phyloP scores from a whole-genome alignment of 2,113 vertebrate genomes.

The Sapajus apella region DNA sequence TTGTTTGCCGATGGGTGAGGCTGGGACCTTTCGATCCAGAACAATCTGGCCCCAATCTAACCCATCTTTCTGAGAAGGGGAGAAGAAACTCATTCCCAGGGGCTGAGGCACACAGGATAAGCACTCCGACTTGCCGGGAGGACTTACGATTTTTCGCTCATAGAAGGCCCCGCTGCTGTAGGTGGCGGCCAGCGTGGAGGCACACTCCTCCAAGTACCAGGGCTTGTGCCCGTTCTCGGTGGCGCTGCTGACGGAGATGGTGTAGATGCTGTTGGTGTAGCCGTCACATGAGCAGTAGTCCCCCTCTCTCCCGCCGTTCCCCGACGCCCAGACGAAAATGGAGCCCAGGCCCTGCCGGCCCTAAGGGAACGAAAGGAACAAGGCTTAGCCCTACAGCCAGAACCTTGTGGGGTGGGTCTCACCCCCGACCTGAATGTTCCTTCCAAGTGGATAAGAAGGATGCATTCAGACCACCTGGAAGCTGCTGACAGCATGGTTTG shows the following conservation, averaged over 20 bases:
- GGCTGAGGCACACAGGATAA: fast-evolving
- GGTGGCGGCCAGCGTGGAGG: slow-evolving; percentile 93
- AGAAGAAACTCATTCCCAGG: background rate
- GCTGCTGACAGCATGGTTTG: background rate
- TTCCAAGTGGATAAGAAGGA: background rate
- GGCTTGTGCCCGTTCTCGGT: slow-evolving; percentile 89
- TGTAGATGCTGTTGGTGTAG: slow-evolving; percentile 97
- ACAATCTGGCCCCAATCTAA: background rate
- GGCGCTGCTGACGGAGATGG: slow-evolving; percentile 93
- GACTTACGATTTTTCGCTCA: slow-evolving; percentile 90
- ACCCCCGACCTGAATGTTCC: fast-evolving
- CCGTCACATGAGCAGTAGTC: slow-evolving; percentile 97
- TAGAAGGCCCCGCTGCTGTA: slow-evolving; percentile 92
- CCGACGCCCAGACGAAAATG: slow-evolving; percentile 94
- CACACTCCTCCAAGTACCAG: slow-evolving; percentile 93
- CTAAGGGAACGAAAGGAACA: slow-evolving; percentile 74
- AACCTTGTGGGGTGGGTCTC: fast-evolving
- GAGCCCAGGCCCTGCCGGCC: slow-evolving; percentile 94
- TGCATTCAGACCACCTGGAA: fast-evolving
- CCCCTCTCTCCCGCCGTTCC: slow-evolving; percentile 91
- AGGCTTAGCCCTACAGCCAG: background rate
- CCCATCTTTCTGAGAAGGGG: background rate
- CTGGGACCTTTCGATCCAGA: background rate
- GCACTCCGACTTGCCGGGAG: fast-evolving
- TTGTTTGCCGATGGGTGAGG: background rate